These are phyloP conservation scores for Boloria euphrosyne DNA, from an alignment of 2,888 invertebrate genomes.

Conservation along the genomic window DNA sequence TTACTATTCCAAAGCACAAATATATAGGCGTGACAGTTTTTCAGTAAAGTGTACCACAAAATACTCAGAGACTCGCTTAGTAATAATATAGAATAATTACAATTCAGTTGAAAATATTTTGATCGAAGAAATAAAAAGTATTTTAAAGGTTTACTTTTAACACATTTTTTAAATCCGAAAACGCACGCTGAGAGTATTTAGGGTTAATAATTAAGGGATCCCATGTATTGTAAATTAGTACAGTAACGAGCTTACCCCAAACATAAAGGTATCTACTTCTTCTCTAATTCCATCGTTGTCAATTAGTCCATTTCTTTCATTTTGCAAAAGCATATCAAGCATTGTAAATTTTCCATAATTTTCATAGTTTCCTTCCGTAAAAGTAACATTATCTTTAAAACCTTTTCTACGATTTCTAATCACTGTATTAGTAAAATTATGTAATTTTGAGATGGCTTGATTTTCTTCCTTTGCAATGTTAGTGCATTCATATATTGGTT, in stretches of 20 bases:
- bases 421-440: slow-evolving; percentile 76
- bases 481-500: slow-evolving; percentile 28
- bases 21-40: no score
- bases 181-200: no score
- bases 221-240: not conserved
- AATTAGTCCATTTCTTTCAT: slow-evolving; percentile 79
- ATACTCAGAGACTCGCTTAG: no score
- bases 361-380: slow-evolving; percentile 38
- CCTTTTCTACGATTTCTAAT: slow-evolving; percentile 62
- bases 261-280: slow-evolving; percentile 88
- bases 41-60: no score
- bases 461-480: slow-evolving; percentile 27
- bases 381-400: slow-evolving; percentile 39
- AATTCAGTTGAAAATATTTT: no score
- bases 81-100: no score
- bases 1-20: no score
- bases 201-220: no score
- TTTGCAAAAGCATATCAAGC: slow-evolving; percentile 84
- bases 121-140: no score
- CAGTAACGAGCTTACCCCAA: slow-evolving; percentile 74
- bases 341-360: slow-evolving; percentile 77
- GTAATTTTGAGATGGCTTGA: slow-evolving; percentile 65
- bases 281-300: slow-evolving; percentile 84
- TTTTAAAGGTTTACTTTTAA: no score
- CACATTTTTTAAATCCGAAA: no score